Evolutionary conservation across 1,140 invertebrate genomes (phyloP).

Genomic region (Nymphalis io): DNA sequence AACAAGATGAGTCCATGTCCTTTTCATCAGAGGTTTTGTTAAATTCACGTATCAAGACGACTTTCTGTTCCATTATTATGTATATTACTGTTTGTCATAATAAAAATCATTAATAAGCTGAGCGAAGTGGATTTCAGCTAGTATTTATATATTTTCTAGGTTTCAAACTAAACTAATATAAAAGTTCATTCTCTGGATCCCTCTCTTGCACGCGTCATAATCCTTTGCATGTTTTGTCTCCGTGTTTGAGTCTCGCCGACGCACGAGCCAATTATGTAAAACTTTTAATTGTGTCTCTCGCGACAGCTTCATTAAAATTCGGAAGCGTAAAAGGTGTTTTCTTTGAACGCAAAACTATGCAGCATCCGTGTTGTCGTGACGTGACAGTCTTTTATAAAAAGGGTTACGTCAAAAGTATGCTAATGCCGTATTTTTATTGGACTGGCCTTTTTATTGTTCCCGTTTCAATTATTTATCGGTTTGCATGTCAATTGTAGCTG

Average conservation of each 20-base stretch:
- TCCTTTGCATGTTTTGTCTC: slow-evolving; percentile 2
- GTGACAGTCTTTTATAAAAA: slow-evolving; percentile 30
- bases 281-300: slow-evolving; percentile 36
- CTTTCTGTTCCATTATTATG: too few species aligned
- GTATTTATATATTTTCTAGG: too few species aligned
- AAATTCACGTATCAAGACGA: too few species aligned
- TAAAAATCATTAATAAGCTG: too few species aligned
- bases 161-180: neutral
- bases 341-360: slow-evolving; percentile 25
- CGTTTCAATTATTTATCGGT: neutral
- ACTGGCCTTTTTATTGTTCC: neutral
- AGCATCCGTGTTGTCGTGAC: neutral
- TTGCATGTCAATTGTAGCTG: neutral
- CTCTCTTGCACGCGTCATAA: neutral
- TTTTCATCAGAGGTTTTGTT: too few species aligned
- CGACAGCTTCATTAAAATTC: slow-evolving; percentile 33
- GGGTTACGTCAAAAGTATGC: slow-evolving; percentile 32
- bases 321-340: slow-evolving; percentile 27
- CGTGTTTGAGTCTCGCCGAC: neutral
- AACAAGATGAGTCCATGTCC: too few species aligned
- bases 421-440: slow-evolving; percentile 26
- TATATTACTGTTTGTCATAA: too few species aligned
- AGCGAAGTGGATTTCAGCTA: too few species aligned
- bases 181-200: neutral
- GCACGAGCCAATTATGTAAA: slow-evolving; percentile 28